Evolutionary conservation across 2,797 vertebrate species (phyloP).

Genomic region (Petrocephalus schoutedeni): DNA sequence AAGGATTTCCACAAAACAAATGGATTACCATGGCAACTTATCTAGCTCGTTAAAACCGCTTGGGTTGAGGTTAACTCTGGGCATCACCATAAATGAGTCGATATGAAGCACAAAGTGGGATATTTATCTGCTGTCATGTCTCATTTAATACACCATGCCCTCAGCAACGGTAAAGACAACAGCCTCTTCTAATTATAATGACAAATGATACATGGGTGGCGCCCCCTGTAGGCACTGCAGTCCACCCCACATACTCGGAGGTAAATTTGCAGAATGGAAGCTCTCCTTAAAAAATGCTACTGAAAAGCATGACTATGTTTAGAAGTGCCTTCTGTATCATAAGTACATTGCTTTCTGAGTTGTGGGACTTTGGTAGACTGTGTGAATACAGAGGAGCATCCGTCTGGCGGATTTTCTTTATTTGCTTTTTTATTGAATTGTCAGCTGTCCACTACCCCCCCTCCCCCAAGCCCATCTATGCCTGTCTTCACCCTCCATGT

Average conservation of each 20-base stretch:
- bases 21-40: slow-evolving; percentile 20
- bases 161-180: neutral
- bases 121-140: neutral
- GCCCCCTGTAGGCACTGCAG: neutral
- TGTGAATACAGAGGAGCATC: neutral
- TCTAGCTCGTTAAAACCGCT: neutral
- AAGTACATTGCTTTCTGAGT: neutral
- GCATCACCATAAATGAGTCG: neutral
- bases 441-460: neutral
- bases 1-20: neutral
- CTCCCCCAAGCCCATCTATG: neutral
- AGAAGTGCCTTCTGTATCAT: neutral
- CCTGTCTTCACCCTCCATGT: neutral
- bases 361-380: neutral
- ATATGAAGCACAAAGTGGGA: neutral
- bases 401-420: neutral
- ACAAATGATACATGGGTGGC: neutral
- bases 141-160: neutral
- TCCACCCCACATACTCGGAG: neutral
- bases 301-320: neutral
- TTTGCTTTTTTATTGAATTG: neutral
- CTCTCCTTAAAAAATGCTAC: neutral
- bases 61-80: neutral
- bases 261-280: neutral
- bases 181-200: neutral